Conservation (phyloP, 2,888 invertebrate genomes). For the Agonum fuliginosum region DNA sequence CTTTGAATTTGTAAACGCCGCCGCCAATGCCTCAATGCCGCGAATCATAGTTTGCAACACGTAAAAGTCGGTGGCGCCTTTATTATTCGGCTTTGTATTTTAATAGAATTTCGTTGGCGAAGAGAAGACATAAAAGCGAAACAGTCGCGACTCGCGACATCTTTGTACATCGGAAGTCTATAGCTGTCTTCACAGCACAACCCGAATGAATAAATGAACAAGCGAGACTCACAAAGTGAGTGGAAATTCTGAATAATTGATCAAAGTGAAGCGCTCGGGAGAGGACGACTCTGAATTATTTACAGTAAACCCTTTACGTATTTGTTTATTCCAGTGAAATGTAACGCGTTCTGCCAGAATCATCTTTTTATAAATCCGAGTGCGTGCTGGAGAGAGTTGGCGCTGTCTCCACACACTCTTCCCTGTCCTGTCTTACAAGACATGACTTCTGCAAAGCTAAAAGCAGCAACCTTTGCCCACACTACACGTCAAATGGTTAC, state of each 20-base stretch:
- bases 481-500: neutral
- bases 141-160: slow-evolving; percentile 33
- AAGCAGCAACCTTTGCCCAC: no score
- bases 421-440: no score
- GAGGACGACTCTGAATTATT: slow-evolving; percentile 69
- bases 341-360: slow-evolving; percentile 55
- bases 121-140: slow-evolving; percentile 43
- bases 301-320: slow-evolving; percentile 69
- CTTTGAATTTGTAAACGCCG: no score
- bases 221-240: slow-evolving; percentile 68
- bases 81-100: slow-evolving; percentile 47
- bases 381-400: slow-evolving; percentile 7
- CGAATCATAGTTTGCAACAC: slow-evolving; percentile 30
- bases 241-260: slow-evolving; percentile 70
- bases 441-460: no score
- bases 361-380: slow-evolving; percentile 53
- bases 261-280: slow-evolving; percentile 67
- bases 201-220: slow-evolving; percentile 67
- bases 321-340: slow-evolving; percentile 62
- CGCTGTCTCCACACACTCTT: neutral
- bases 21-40: neutral
- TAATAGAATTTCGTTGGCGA: slow-evolving; percentile 50
- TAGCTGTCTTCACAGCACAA: slow-evolving; percentile 61
- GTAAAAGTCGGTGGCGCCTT: slow-evolving; percentile 28
- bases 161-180: slow-evolving; percentile 61